Conservation (phyloP, 2,888 invertebrate genomes). For the Sthenelais limicola region DNA sequence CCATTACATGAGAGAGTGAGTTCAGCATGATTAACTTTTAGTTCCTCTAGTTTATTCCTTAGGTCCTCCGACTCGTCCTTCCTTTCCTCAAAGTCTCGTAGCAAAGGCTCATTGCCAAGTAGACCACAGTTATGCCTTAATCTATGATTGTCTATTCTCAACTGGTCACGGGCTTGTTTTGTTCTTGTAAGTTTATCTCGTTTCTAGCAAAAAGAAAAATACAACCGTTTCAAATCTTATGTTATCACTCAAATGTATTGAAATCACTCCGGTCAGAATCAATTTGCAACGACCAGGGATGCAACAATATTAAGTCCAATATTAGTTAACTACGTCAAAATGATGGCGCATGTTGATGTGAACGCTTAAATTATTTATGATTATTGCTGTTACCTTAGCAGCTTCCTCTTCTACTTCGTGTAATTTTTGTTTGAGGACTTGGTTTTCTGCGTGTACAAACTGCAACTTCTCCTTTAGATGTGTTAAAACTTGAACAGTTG, state of each 20-base stretch:
- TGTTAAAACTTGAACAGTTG: conserved; percentile 75
- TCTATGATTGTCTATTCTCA: conserved; percentile 72
- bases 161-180: conserved; percentile 73
- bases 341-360: too few species aligned
- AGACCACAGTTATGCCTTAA: conserved; percentile 74
- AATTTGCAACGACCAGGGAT: too few species aligned
- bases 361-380: too few species aligned
- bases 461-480: conserved; percentile 76
- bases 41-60: conserved; percentile 61
- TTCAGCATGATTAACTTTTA: conserved; percentile 69
- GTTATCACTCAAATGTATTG: too few species aligned
- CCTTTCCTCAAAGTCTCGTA: conserved; percentile 74
- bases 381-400: conserved; percentile 62
- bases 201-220: conserved; percentile 60
- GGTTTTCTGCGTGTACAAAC: conserved; percentile 72
- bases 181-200: conserved; percentile 69
- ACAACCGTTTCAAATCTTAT: not conserved
- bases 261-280: too few species aligned
- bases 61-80: conserved; percentile 67
- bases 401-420: conserved; percentile 66
- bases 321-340: too few species aligned
- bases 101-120: conserved; percentile 74
- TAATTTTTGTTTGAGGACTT: conserved; percentile 61
- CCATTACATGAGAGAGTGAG: conserved; percentile 68
- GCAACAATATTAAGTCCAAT: too few species aligned